A percentile compares a stretch with the other conserved stretches of the same genome.
Conservation (phyloP, 2,113 vertebrate species). For the Ptilorrhoa leucosticta region DNA sequence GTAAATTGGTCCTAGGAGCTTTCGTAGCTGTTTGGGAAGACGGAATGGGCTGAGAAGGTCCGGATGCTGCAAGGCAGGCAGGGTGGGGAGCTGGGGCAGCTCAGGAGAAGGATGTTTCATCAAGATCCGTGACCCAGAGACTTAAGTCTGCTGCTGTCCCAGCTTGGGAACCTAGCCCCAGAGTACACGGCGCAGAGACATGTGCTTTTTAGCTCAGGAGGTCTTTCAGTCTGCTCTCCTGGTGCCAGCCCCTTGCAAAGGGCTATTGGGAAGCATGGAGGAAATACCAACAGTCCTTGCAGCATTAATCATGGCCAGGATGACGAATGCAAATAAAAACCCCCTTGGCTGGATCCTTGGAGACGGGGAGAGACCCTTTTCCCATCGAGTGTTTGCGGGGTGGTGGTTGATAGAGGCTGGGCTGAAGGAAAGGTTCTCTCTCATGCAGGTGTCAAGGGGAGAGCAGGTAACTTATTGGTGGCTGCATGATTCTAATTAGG, state of each 20-base stretch:
- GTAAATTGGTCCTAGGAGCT: conserved; percentile 13
- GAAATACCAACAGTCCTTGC: not conserved
- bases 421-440: not conserved
- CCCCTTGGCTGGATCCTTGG: not conserved
- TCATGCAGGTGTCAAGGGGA: not conserved
- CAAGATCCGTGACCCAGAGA: not conserved
- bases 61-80: not conserved
- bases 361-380: not conserved
- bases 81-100: not conserved
- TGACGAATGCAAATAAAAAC: not conserved
- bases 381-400: not conserved
- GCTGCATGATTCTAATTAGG: not conserved
- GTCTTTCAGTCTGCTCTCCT: not conserved
- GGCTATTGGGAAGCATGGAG: not conserved
- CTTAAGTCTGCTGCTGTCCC: not conserved
- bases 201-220: not conserved
- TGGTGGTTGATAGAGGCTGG: not conserved
- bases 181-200: not conserved
- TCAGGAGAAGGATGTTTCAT: not conserved
- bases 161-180: not conserved
- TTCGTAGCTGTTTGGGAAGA: not conserved
- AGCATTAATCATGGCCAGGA: not conserved
- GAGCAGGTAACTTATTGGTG: not conserved
- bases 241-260: not conserved
- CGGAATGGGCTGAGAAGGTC: not conserved